Evolutionary conservation across 23 tunicate genomes (phyloP).

Genomic region (Trididemnum clinides): DNA sequence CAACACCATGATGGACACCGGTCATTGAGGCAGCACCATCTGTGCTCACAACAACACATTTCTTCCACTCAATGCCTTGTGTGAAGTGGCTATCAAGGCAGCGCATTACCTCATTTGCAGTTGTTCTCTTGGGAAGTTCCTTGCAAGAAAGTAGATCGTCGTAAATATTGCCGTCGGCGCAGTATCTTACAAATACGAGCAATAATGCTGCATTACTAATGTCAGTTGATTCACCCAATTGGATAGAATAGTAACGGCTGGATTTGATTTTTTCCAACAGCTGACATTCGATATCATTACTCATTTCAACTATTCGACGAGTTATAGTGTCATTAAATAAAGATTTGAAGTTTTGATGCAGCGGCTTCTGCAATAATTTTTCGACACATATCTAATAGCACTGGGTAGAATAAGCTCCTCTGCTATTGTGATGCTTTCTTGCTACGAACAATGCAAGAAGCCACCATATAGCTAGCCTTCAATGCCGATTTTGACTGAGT

Average conservation of each 20-base stretch:
- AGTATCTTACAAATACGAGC: too few relatives aligned
- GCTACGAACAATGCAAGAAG: background rate
- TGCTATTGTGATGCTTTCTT: conserved; percentile 38
- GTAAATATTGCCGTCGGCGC: conserved; percentile 17
- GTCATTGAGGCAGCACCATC: conserved; percentile 61
- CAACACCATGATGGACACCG: conserved; percentile 45
- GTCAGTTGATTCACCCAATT: conserved; percentile 49
- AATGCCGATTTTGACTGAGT: conserved; percentile 44
- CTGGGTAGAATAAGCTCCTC: conserved; percentile 39
- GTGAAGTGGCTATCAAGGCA: conserved; percentile 37
- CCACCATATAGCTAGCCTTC: too few relatives aligned
- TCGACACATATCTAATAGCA: conserved; percentile 2
- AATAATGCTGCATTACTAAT: conserved; percentile 16
- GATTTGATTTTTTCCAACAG: conserved; percentile 42
- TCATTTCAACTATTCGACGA: conserved; percentile 28
- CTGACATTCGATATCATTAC: conserved; percentile 49
- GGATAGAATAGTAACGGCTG: conserved; percentile 20
- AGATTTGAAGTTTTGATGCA: conserved; percentile 51
- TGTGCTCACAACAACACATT: conserved; percentile 53
- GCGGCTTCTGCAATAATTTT: conserved; percentile 32
- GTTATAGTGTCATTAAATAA: conserved; percentile 34
- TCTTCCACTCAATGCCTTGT: conserved; percentile 29
- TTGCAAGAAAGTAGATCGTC: conserved; percentile 43
- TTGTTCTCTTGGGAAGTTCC: conserved; percentile 43
- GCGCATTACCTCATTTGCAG: conserved; percentile 43